Conservation (phyloP, 2,797 vertebrate genomes). For the Todus mexicanus region DNA sequence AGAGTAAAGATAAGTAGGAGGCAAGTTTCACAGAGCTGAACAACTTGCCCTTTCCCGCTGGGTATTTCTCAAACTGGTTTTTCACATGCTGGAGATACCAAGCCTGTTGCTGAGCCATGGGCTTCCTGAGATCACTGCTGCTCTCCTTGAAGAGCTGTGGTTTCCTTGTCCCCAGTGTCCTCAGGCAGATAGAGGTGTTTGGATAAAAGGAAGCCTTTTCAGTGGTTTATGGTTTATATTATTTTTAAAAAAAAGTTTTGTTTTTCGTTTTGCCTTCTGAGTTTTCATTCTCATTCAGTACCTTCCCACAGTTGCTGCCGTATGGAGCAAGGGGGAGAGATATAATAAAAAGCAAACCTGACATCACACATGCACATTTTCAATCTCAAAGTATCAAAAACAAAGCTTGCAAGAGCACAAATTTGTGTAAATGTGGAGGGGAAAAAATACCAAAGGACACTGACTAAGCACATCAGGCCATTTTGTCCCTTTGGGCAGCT, state of each 20-base stretch:
- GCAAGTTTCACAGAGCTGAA: not conserved
- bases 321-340: not conserved
- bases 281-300: constrained; percentile 18
- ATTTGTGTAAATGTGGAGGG: not conserved
- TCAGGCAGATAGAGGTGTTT: constrained; percentile 33
- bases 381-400: constrained; percentile 59
- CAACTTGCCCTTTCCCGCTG: not conserved
- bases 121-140: constrained; percentile 53
- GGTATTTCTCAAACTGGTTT: not conserved
- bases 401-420: constrained; percentile 53
- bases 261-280: not conserved
- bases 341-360: constrained; percentile 44
- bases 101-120: not conserved
- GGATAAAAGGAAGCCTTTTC: constrained; percentile 56
- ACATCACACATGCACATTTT: constrained; percentile 43
- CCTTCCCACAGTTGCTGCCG: not conserved
- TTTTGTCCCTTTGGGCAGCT: not conserved
- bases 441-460: not conserved
- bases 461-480: constrained; percentile 10
- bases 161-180: constrained; percentile 44
- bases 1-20: not conserved
- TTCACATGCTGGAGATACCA: not conserved
- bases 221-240: constrained; percentile 41
- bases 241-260: not conserved
- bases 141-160: constrained; percentile 5